These are phyloP conservation scores for Tychaedon coryphoeus DNA, from an alignment of 2,113 vertebrate genomes.

Conservation along the genomic window DNA sequence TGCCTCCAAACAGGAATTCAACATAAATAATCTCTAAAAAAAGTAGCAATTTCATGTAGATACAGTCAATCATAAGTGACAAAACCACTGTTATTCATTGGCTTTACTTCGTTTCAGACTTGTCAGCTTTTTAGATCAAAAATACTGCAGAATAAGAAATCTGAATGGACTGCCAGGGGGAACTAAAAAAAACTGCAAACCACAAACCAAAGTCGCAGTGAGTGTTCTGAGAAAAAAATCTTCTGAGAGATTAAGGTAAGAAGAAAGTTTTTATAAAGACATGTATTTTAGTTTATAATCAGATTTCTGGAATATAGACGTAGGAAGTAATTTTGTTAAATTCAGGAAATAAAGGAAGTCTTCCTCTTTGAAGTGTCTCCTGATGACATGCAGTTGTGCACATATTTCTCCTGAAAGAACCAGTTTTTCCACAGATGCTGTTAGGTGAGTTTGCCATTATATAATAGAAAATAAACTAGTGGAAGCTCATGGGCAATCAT, in stretches of 20 bases:
- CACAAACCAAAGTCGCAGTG: background rate
- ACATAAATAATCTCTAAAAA: background rate
- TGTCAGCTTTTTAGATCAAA: background rate
- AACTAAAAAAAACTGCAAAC: background rate
- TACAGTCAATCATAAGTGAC: background rate
- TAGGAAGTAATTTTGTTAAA: background rate
- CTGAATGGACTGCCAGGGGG: rapidly evolving
- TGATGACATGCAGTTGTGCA: background rate
- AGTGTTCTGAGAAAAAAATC: background rate
- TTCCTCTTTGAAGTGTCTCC: background rate
- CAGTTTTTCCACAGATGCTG: background rate
- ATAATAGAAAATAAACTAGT: background rate
- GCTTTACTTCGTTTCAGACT: background rate
- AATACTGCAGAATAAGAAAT: background rate
- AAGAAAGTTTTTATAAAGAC: background rate
- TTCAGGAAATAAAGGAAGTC: background rate
- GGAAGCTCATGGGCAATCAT: rapidly evolving
- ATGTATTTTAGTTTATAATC: background rate
- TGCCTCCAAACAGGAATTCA: background rate
- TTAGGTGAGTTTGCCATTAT: background rate
- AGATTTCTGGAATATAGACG: background rate
- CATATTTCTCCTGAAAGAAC: background rate
- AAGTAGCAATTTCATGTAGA: background rate
- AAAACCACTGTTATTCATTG: background rate
- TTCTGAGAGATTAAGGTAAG: background rate